Percentiles rank a stretch among this genome's conserved stretches.
These are phyloP conservation scores for Holacanthella duospinosa DNA, from an alignment of 2,888 invertebrate genomes.

Conservation along the genomic window DNA sequence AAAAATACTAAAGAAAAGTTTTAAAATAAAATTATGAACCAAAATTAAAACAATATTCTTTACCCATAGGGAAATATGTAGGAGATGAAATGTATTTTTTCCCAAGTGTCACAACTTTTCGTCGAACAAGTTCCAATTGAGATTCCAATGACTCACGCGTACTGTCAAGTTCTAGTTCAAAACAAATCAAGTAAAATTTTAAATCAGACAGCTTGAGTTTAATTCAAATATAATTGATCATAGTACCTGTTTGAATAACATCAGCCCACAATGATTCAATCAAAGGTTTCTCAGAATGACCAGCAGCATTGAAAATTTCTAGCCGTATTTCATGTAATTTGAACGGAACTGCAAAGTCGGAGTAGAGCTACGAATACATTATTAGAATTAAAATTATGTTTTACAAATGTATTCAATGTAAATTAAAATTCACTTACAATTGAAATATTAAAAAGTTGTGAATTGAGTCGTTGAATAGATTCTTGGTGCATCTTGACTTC, in stretches of 20 bases:
- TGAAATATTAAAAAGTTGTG: conserved; percentile 73
- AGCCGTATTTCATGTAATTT: conserved; percentile 86
- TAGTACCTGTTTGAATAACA: conserved; percentile 52
- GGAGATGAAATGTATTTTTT: conserved; percentile 35
- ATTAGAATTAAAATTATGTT: conserved; percentile 6
- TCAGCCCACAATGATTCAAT: conserved; percentile 87
- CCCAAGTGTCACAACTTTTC: conserved; percentile 46
- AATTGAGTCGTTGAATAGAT: conserved; percentile 63
- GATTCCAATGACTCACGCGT: conserved; percentile 43
- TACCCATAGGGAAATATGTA: conserved; percentile 71
- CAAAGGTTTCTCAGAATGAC: conserved; percentile 74
- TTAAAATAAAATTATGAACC: too few species aligned
- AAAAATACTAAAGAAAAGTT: background rate
- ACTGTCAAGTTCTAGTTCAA: conserved; percentile 28
- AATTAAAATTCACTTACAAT: conserved; percentile 48
- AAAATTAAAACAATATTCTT: too few species aligned
- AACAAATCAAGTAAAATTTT: conserved; percentile 41
- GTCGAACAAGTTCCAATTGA: conserved; percentile 34
- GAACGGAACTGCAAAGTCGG: conserved; percentile 82
- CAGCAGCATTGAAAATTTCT: conserved; percentile 87
- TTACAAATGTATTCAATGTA: background rate
- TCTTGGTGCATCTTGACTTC: conserved; percentile 40
- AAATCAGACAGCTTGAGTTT: conserved; percentile 38
- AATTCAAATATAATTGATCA: background rate
- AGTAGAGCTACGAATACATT: conserved; percentile 56